Evolutionary conservation across 2,113 vertebrate species (phyloP).

Genomic region (Riparia riparia): DNA sequence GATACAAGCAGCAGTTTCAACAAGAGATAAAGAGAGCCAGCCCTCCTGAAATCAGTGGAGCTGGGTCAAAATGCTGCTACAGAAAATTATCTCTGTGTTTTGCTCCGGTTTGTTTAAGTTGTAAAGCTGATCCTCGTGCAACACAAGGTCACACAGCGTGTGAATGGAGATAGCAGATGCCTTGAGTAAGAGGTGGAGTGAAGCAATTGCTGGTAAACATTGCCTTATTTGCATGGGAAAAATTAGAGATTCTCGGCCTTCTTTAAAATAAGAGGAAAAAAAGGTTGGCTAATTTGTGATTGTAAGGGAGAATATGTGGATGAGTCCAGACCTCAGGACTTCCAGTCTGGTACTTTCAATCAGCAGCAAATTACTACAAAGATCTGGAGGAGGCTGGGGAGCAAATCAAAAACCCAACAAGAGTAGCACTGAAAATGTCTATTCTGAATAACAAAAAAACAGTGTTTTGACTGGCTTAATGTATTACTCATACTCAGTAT

Average conservation of each 20-base stretch:
- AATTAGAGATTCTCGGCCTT: not conserved
- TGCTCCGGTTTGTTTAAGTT: not conserved
- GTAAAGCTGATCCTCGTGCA: not conserved
- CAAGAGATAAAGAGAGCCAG: not conserved
- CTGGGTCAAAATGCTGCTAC: not conserved
- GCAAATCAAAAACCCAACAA: not conserved
- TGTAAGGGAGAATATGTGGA: not conserved
- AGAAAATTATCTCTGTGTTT: not conserved
- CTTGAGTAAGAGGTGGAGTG: not conserved
- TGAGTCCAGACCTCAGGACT: not conserved
- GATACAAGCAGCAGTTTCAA: not conserved
- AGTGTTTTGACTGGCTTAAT: not conserved
- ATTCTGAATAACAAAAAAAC: not conserved
- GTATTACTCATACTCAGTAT: not conserved
- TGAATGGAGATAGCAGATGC: not conserved
- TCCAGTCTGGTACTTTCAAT: not conserved
- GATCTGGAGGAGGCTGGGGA: not conserved
- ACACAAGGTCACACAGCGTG: not conserved
- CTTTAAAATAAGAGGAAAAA: not conserved
- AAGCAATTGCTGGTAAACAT: not conserved
- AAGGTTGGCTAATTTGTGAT: not conserved
- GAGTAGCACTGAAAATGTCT: not conserved
- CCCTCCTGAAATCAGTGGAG: not conserved
- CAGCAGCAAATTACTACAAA: not conserved
- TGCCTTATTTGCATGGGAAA: not conserved